Percentiles rank a stretch among this genome's conserved stretches.
Conservation (phyloP, 1,140 invertebrate genomes). For the Nixonia krombeini region DNA sequence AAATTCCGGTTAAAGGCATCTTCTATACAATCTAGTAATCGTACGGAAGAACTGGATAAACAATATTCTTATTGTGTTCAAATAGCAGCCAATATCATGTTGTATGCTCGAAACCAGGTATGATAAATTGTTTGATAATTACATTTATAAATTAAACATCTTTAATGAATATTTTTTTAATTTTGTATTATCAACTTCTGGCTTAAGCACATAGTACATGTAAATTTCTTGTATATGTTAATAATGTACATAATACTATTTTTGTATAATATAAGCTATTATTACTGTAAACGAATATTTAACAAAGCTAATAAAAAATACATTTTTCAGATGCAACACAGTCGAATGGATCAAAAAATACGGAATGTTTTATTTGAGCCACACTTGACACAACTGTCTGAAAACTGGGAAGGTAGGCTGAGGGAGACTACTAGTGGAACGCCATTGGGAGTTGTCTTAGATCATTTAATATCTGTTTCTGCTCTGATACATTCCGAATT, state of each 20-base stretch:
- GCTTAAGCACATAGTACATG: too few relatives aligned
- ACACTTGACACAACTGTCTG: constrained; percentile 51
- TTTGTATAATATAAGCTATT: too few relatives aligned
- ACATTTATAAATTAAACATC: too few relatives aligned
- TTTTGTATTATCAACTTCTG: too few relatives aligned
- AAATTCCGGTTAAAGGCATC: constrained; percentile 72
- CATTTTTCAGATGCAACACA: constrained; percentile 63
- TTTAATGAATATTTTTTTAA: constrained; percentile 2
- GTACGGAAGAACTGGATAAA: constrained; percentile 47
- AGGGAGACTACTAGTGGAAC: constrained; percentile 57
- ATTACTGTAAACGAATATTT: too few relatives aligned
- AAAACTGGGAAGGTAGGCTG: constrained; percentile 47
- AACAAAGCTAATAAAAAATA: too few relatives aligned
- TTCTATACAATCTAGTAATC: constrained; percentile 32
- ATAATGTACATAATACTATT: too few relatives aligned
- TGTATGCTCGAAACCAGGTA: constrained; percentile 76
- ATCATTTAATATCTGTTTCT: constrained; percentile 62
- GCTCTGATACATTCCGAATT: constrained; percentile 60
- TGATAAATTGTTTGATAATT: background rate
- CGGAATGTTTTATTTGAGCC: constrained; percentile 66
- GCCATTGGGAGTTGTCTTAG: constrained; percentile 60
- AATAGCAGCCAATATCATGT: constrained; percentile 78
- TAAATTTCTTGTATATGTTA: too few relatives aligned
- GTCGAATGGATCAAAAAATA: constrained; percentile 67
- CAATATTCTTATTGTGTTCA: constrained; percentile 67